A percentile compares a stretch with the other conserved stretches of the same genome.
phyloP scores from a whole-genome alignment of 2,797 vertebrate genomes.

The Anguilla marmorata region DNA sequence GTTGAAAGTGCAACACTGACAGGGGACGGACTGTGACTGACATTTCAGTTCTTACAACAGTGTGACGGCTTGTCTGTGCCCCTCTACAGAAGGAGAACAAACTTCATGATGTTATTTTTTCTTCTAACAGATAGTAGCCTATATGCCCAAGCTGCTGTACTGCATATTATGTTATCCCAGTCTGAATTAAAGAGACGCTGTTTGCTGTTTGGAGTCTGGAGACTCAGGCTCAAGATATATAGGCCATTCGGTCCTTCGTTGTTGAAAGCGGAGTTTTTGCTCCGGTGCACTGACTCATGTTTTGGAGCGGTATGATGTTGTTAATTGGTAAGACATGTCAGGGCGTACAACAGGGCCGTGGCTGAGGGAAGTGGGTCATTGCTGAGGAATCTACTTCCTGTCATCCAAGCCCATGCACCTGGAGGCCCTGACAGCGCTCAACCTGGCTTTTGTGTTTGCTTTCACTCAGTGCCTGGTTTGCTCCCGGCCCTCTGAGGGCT shows the following conservation, averaged over 20 bases:
- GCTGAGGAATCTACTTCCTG: conserved; percentile 66
- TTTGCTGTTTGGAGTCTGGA: not conserved
- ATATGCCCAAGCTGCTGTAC: not conserved
- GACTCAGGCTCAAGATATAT: not conserved
- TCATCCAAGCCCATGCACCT: conserved; percentile 51
- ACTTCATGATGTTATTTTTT: not conserved
- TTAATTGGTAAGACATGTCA: conserved; percentile 65
- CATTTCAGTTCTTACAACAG: not conserved
- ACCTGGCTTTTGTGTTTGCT: not conserved
- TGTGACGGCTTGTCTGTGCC: not conserved
- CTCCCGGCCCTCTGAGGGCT: not conserved
- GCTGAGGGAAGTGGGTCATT: conserved; percentile 65
- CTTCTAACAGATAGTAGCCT: not conserved
- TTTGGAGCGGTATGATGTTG: conserved; percentile 62
- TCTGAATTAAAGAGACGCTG: not conserved
- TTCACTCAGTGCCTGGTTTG: not conserved
- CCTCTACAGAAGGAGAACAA: not conserved
- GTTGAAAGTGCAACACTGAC: not conserved
- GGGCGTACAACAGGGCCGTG: conserved; percentile 55
- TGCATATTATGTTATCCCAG: not conserved
- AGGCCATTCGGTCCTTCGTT: not conserved
- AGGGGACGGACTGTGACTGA: not conserved
- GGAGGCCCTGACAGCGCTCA: conserved; percentile 21
- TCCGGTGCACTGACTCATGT: conserved; percentile 54
- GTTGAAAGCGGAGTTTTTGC: not conserved